Evolutionary conservation across 2,888 invertebrate species (phyloP).

Genomic region (Macaria liturata): DNA sequence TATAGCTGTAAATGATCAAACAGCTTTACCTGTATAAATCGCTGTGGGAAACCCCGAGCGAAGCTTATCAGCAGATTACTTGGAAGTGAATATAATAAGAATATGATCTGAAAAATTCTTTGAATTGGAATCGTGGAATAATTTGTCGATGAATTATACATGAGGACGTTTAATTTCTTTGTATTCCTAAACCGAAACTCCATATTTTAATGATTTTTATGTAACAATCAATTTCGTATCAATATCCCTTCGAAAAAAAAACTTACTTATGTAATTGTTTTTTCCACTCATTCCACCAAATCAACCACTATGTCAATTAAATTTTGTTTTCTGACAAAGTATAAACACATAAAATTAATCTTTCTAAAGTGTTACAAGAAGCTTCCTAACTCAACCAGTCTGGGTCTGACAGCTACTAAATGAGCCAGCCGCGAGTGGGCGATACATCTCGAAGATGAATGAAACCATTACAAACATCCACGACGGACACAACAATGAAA

Average conservation of each 20-base stretch:
- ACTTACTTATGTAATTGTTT: too few relatives aligned
- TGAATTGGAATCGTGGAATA: not conserved
- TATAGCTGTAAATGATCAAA: too few relatives aligned
- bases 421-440: constrained; percentile 52
- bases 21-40: not conserved
- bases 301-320: too few relatives aligned
- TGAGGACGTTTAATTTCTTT: not conserved
- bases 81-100: not conserved
- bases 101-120: not conserved
- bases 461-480: constrained; percentile 47
- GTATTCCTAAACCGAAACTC: too few relatives aligned
- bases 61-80: constrained; percentile 1
- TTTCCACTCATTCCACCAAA: too few relatives aligned
- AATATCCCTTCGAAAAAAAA: too few relatives aligned
- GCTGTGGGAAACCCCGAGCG: constrained; percentile 11
- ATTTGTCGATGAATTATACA: not conserved
- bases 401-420: constrained; percentile 51
- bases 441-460: constrained; percentile 50
- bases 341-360: too few relatives aligned
- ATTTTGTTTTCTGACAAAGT: too few relatives aligned
- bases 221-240: too few relatives aligned
- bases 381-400: constrained; percentile 8
- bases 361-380: too few relatives aligned
- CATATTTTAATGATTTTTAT: too few relatives aligned
- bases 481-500: constrained; percentile 36